Evolutionary conservation across 2,888 invertebrate species (phyloP).

Genomic region (Noctua janthe): DNA sequence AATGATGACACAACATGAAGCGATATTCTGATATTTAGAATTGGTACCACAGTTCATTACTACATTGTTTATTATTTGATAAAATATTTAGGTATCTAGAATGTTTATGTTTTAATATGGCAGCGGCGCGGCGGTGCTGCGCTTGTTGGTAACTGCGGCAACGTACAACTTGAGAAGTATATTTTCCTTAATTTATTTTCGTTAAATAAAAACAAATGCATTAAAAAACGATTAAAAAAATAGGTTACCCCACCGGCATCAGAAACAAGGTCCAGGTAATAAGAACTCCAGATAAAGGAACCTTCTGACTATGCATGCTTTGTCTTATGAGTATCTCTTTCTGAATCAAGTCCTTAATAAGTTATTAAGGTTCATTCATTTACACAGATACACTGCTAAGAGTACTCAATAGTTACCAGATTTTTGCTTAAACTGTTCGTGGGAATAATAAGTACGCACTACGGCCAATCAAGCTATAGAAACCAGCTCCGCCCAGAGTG

Average conservation of each 20-base stretch:
- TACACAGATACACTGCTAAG: background rate
- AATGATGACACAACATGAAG: background rate
- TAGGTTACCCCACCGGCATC: no score
- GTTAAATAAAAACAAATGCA: no score
- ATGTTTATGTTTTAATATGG: background rate
- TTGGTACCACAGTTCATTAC: no score
- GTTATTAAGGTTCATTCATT: background rate
- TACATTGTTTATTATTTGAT: background rate
- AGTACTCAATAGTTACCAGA: no score
- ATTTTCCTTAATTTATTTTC: no score
- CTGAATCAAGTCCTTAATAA: background rate
- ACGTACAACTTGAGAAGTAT: no score
- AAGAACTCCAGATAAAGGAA: background rate
- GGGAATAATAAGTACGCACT: background rate
- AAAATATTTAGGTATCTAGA: background rate
- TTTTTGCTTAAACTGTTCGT: background rate
- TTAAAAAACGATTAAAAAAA: no score
- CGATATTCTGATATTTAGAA: background rate
- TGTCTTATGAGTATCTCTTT: background rate
- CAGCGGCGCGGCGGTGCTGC: background rate
- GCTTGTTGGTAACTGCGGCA: no score
- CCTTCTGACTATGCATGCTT: no score
- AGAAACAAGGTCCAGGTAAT: background rate
- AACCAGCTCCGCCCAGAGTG: no score
- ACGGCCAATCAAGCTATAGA: no score